These are phyloP conservation scores for Paguma larvata DNA, from an alignment of 2,797 vertebrate genomes.

Conservation along the genomic window DNA sequence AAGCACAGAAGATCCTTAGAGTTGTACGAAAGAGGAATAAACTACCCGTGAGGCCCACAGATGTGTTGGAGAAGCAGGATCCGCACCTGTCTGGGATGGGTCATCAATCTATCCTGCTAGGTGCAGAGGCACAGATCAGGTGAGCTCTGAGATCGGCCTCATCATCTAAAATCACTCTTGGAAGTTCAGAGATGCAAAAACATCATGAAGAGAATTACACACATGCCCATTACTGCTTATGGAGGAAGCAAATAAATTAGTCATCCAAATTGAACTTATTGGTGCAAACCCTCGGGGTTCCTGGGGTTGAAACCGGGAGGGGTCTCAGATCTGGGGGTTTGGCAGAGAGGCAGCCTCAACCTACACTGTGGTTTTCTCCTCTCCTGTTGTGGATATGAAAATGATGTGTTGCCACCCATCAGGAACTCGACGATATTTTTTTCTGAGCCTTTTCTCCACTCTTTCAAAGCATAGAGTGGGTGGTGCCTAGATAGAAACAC, in stretches of 20 bases:
- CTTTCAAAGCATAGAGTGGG: background rate
- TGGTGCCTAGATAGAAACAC: background rate
- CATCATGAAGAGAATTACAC: fast-evolving
- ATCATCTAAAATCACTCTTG: background rate
- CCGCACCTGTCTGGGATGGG: background rate
- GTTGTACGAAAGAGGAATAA: background rate
- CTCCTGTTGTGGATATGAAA: background rate
- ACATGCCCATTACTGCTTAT: background rate
- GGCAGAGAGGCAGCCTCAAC: background rate
- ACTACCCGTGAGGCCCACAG: too few relatives aligned
- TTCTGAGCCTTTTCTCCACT: background rate
- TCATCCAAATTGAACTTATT: background rate
- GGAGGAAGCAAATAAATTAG: background rate
- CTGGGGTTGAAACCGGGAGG: background rate
- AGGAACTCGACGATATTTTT: background rate
- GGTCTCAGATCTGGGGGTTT: background rate
- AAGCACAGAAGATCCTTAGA: background rate
- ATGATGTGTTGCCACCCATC: too few relatives aligned
- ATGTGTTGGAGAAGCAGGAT: background rate
- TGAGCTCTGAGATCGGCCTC: background rate
- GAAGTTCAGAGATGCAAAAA: background rate
- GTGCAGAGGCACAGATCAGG: fast-evolving
- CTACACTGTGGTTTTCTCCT: background rate
- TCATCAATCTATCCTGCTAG: background rate
- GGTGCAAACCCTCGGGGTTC: background rate